Evolutionary conservation across 1,140 invertebrate species (phyloP).

Genomic region (Drosophila trapezifrons): DNA sequence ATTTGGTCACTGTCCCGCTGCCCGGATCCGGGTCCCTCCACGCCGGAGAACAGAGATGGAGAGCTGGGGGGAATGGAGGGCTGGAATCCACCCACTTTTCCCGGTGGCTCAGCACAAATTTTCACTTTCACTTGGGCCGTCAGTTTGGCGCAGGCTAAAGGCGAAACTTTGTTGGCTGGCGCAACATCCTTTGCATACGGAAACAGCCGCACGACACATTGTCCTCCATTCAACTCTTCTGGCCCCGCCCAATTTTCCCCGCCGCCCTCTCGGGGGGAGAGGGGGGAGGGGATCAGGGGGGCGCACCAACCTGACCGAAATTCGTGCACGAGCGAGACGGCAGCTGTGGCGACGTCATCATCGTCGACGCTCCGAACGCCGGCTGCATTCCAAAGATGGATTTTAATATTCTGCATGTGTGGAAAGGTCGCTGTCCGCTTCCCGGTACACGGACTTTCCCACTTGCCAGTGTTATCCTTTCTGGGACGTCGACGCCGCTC

Average conservation of each 20-base stretch:
- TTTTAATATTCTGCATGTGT: conserved; percentile 83
- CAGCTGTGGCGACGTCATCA: conserved; percentile 65
- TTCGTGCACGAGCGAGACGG: conserved; percentile 58
- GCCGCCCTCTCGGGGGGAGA: not conserved
- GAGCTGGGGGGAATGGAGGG: not conserved
- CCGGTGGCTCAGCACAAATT: conserved; percentile 54
- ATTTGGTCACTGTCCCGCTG: conserved; percentile 52
- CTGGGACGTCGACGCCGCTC: conserved; percentile 1
- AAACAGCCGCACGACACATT: conserved; percentile 79
- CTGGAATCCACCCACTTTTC: conserved; percentile 26
- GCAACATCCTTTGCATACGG: conserved; percentile 83
- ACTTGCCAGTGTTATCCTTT: conserved; percentile 52
- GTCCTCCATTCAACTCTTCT: conserved; percentile 81
- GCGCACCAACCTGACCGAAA: conserved; percentile 78
- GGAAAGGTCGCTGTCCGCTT: conserved; percentile 77
- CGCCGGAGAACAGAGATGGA: not conserved
- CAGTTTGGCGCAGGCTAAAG: conserved; percentile 65
- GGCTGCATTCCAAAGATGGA: conserved; percentile 81
- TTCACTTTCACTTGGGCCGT: conserved; percentile 81
- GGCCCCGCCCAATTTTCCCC: conserved; percentile 25
- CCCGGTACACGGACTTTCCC: conserved; percentile 41
- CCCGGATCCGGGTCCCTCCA: conserved; percentile 1
- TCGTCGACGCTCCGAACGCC: conserved; percentile 62
- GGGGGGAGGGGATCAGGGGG: conserved; percentile 9
- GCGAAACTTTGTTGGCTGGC: conserved; percentile 78